phyloP scores from a whole-genome alignment of 2,113 vertebrate species.

The Aldabrachelys gigantea region DNA sequence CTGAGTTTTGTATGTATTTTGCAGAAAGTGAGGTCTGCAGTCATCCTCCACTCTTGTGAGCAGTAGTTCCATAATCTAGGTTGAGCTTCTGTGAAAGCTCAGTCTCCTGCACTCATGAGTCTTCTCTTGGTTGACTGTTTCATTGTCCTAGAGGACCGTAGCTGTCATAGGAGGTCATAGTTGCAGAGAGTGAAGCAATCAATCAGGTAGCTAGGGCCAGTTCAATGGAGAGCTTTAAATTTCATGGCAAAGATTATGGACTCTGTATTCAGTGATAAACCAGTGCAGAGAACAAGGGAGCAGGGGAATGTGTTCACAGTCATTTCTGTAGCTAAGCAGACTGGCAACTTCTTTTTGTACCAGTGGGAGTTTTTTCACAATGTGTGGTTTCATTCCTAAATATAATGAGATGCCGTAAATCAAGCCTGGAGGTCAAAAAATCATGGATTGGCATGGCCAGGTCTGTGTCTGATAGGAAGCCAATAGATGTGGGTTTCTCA shows the following conservation, averaged over 20 bases:
- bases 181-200: conserved; percentile 3
- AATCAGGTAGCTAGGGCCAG: conserved; percentile 19
- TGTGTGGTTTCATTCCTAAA: neutral
- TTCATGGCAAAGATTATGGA: neutral
- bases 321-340: conserved; percentile 43
- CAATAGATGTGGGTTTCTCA: neutral
- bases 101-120: conserved; percentile 25
- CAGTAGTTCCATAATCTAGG: neutral
- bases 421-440: neutral
- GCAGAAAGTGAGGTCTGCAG: neutral
- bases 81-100: conserved; percentile 14
- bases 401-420: neutral
- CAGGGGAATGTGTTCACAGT: neutral
- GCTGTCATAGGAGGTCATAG: conserved; percentile 44
- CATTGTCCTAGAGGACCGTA: conserved; percentile 29
- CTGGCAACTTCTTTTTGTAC: conserved; percentile 7
- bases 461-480: neutral
- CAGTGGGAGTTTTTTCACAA: neutral
- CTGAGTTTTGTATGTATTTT: neutral
- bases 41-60: neutral
- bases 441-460: neutral
- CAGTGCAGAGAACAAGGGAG: neutral
- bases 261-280: conserved; percentile 32
- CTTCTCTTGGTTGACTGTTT: conserved; percentile 45
- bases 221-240: conserved; percentile 30